Conservation (phyloP, 2,888 invertebrate species). For the Agrotis exclamationis region DNA sequence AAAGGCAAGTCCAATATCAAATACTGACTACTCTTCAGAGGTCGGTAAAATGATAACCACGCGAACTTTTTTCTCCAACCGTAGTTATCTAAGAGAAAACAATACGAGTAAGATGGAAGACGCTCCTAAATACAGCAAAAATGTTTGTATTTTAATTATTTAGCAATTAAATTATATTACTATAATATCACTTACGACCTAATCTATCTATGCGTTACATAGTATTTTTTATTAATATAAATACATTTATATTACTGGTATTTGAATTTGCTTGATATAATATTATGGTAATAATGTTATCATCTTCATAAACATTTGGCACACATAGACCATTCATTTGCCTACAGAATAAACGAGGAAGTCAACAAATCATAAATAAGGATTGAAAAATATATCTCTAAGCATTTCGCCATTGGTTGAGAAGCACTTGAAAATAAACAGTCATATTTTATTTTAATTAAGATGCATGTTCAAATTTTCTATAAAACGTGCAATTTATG, state of each 20-base stretch:
- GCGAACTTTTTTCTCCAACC: conserved; percentile 72
- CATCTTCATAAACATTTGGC: conserved; percentile 83
- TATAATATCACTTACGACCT: conserved; percentile 88
- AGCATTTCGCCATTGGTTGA: conserved; percentile 60
- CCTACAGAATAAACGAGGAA: conserved; percentile 63
- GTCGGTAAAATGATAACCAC: conserved; percentile 36
- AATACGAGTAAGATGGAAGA: conserved; percentile 89
- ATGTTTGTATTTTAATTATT: conserved; percentile 85
- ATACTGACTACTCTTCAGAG: conserved; percentile 50
- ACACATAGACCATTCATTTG: conserved; percentile 76
- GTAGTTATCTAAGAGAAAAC: conserved; percentile 83
- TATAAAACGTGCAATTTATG: conserved; percentile 10
- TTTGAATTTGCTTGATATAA: conserved; percentile 81
- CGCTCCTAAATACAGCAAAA: conserved; percentile 90
- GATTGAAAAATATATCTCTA: conserved; percentile 50
- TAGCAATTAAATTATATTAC: conserved; percentile 82
- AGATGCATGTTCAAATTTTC: conserved; percentile 1
- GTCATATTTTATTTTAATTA: conserved; percentile 12
- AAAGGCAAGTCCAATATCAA: conserved; percentile 53
- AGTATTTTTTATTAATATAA: conserved; percentile 79
- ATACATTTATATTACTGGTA: conserved; percentile 84
- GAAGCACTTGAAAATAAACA: conserved; percentile 54
- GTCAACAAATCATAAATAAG: conserved; percentile 52
- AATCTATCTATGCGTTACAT: conserved; percentile 83
- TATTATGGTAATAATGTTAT: conserved; percentile 73